Conservation (phyloP, 2,113 vertebrate species). For the Lamprologus lemairii region DNA sequence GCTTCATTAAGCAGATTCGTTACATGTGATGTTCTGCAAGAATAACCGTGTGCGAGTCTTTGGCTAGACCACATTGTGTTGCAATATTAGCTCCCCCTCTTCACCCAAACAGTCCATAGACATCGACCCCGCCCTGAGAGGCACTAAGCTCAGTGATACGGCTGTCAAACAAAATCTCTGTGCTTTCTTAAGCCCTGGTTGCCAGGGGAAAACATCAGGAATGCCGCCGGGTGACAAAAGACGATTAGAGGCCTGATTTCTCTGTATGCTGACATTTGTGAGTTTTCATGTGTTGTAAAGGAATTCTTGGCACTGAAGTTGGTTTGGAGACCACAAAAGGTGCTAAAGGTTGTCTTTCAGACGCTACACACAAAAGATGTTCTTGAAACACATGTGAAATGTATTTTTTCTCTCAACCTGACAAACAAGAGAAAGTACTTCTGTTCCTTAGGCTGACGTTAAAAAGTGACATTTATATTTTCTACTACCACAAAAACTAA, state of each 20-base stretch:
- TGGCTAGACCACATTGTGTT: constrained; percentile 26
- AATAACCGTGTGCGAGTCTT: constrained; percentile 4
- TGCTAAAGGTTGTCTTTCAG: constrained; percentile 33
- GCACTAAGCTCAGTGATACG: constrained; percentile 61
- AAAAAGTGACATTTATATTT: background rate
- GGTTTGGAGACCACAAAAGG: constrained; percentile 19
- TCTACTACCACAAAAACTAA: background rate
- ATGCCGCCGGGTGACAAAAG: constrained; percentile 74
- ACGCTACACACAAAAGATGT: constrained; percentile 20
- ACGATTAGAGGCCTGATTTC: constrained; percentile 69
- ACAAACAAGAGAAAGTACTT: background rate
- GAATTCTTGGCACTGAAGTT: constrained; percentile 36
- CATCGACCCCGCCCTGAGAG: constrained; percentile 34
- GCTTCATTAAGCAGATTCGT: constrained; percentile 54
- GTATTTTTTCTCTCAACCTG: constrained; percentile 26
- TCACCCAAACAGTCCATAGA: constrained; percentile 31
- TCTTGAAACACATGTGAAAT: constrained; percentile 21
- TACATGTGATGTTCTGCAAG: constrained; percentile 29
- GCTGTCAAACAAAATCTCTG: constrained; percentile 70
- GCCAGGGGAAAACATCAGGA: constrained; percentile 77
- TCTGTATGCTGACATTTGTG: constrained; percentile 66
- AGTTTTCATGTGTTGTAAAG: constrained; percentile 52
- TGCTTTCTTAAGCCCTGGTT: constrained; percentile 73
- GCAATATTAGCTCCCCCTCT: constrained; percentile 1
- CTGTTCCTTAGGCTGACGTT: background rate